These are phyloP conservation scores for Apaloderma vittatum DNA, from an alignment of 2,113 vertebrate genomes.

Conservation along the genomic window DNA sequence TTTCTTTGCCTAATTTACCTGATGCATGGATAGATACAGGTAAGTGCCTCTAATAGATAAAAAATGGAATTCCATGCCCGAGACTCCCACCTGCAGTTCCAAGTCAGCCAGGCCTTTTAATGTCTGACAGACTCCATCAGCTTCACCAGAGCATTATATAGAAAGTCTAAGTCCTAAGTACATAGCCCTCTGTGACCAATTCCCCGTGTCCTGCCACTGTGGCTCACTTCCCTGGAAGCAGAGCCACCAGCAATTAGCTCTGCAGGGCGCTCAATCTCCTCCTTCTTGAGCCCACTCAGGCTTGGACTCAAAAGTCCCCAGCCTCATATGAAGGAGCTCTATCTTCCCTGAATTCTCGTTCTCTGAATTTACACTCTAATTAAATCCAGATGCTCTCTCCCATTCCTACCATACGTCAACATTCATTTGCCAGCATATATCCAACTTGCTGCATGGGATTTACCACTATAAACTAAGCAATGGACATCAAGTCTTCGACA, in stretches of 20 bases:
- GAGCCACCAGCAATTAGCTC: not conserved
- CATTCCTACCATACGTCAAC: not conserved
- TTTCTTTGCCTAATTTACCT: not conserved
- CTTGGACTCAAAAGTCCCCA: not conserved
- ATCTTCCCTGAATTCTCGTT: not conserved
- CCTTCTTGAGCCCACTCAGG: not conserved
- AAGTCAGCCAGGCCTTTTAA: not conserved
- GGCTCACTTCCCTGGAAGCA: not conserved
- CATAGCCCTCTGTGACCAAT: not conserved
- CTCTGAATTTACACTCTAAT: not conserved
- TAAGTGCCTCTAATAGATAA: not conserved
- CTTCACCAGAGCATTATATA: not conserved
- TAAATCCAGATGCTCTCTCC: not conserved
- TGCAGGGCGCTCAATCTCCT: not conserved
- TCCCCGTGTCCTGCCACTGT: not conserved
- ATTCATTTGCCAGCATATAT: not conserved
- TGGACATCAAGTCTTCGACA: not conserved
- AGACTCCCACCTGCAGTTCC: not conserved
- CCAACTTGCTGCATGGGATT: not conserved
- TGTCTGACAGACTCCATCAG: not conserved
- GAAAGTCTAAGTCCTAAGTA: not conserved
- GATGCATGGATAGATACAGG: not conserved
- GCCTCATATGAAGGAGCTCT: not conserved
- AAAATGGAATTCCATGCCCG: not conserved
- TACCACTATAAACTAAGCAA: not conserved